These are phyloP conservation scores for Talpa occidentalis DNA, from an alignment of 2,113 vertebrate genomes.

Conservation along the genomic window DNA sequence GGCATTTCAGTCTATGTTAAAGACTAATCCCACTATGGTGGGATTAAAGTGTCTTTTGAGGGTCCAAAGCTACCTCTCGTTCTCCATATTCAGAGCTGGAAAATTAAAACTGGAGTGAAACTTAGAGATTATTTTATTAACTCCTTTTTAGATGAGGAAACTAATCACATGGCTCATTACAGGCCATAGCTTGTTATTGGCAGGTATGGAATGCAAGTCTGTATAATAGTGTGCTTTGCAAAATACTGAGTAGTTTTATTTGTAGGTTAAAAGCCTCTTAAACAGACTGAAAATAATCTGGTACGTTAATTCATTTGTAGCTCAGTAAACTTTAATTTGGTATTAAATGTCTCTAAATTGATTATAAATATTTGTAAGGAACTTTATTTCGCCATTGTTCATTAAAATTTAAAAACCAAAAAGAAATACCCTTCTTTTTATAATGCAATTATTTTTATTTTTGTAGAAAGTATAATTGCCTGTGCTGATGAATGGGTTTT, in stretches of 20 bases:
- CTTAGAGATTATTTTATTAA: not conserved
- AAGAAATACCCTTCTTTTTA: not conserved
- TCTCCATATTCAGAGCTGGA: not conserved
- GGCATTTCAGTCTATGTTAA: not conserved
- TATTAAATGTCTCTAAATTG: constrained; percentile 6
- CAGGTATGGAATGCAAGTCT: not conserved
- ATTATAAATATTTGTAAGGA: constrained; percentile 34
- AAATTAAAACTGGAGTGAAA: not conserved
- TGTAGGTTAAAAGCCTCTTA: not conserved
- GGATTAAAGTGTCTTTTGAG: not conserved
- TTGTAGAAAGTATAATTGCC: constrained; percentile 11
- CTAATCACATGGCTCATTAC: not conserved
- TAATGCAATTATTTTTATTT: constrained; percentile 13
- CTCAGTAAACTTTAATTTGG: constrained; percentile 42
- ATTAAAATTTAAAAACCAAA: constrained; percentile 38
- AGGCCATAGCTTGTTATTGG: not conserved
- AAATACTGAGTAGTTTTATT: constrained; percentile 16
- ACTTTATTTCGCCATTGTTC: constrained; percentile 14
- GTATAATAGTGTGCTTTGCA: not conserved
- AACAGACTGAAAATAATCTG: not conserved
- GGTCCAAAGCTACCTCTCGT: not conserved
- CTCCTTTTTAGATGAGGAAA: not conserved
- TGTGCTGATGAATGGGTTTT: not conserved
- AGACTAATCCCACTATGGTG: too few species aligned
- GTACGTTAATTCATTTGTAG: not conserved